A percentile compares a stretch with the other conserved stretches of the same genome.
Evolutionary conservation across 2,113 vertebrate genomes (phyloP).

Genomic region (Hassar affinis): DNA sequence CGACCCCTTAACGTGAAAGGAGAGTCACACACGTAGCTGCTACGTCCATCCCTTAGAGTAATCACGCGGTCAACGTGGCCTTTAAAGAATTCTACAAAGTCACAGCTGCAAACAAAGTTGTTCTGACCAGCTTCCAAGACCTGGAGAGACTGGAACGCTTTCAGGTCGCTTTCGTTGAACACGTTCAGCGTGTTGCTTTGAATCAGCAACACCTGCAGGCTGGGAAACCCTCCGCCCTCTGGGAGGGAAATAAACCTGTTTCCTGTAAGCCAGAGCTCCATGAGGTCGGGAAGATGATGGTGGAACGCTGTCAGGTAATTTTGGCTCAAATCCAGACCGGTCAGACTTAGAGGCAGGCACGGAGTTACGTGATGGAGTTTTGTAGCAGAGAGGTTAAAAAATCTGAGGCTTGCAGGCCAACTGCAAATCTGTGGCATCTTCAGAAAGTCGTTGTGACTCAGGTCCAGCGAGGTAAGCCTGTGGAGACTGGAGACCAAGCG

Average conservation of each 20-base stretch:
- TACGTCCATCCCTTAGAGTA: constrained; percentile 65
- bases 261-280: constrained; percentile 78
- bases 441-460: constrained; percentile 78
- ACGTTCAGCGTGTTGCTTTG: constrained; percentile 75
- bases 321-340: constrained; percentile 82
- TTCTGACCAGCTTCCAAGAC: constrained; percentile 76
- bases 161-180: constrained; percentile 70
- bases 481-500: constrained; percentile 60
- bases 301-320: constrained; percentile 76
- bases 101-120: constrained; percentile 84
- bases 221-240: constrained; percentile 60
- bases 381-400: constrained; percentile 81
- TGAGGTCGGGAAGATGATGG: constrained; percentile 68
- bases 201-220: constrained; percentile 70
- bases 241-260: constrained; percentile 82
- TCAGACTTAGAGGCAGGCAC: constrained; percentile 74
- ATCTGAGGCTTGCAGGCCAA: constrained; percentile 76
- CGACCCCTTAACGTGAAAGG: constrained; percentile 71
- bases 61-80: neutral
- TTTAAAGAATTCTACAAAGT: constrained; percentile 76
- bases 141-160: constrained; percentile 65
- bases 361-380: constrained; percentile 64
- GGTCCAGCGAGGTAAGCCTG: constrained; percentile 74
- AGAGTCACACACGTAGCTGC: constrained; percentile 79
- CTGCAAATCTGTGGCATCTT: constrained; percentile 70